Percentiles rank a stretch among this genome's conserved stretches.
Evolutionary conservation across 2,888 invertebrate genomes (phyloP).

Genomic region (Clepsis dumicolana): DNA sequence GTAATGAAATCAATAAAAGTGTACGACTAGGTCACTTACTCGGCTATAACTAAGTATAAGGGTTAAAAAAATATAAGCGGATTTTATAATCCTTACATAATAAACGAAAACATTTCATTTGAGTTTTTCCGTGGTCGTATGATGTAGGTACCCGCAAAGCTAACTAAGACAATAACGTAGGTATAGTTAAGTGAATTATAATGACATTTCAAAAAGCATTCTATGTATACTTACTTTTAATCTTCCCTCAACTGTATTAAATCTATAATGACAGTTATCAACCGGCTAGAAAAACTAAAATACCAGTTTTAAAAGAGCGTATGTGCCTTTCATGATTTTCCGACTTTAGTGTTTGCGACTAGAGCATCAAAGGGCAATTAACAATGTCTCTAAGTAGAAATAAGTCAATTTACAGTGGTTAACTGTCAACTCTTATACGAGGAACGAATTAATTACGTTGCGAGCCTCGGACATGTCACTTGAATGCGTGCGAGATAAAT

Average conservation of each 20-base stretch:
- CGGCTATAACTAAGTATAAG: no score
- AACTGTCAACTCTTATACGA: conserved; percentile 14
- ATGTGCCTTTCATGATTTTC: background rate
- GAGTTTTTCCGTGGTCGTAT: no score
- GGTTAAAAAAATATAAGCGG: no score
- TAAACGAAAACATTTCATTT: no score
- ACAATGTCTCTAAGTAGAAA: background rate
- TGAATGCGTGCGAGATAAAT: conserved; percentile 30
- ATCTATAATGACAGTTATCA: no score
- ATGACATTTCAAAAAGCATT: no score
- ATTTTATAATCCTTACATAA: no score
- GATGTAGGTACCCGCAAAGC: no score
- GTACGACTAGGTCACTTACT: conserved; percentile 4
- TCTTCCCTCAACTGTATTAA: no score
- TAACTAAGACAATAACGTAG: no score
- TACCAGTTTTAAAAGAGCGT: background rate
- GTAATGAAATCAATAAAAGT: conserved; percentile 12
- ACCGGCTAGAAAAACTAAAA: background rate
- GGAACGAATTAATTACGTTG: conserved; percentile 22
- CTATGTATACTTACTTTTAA: background rate
- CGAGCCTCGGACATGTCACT: conserved; percentile 11
- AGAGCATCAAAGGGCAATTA: background rate
- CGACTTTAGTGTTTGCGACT: background rate
- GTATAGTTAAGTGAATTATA: no score
- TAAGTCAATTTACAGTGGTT: background rate